These are phyloP conservation scores for Phytoseiulus persimilis DNA, from an alignment of 2,888 invertebrate genomes.

Conservation along the genomic window DNA sequence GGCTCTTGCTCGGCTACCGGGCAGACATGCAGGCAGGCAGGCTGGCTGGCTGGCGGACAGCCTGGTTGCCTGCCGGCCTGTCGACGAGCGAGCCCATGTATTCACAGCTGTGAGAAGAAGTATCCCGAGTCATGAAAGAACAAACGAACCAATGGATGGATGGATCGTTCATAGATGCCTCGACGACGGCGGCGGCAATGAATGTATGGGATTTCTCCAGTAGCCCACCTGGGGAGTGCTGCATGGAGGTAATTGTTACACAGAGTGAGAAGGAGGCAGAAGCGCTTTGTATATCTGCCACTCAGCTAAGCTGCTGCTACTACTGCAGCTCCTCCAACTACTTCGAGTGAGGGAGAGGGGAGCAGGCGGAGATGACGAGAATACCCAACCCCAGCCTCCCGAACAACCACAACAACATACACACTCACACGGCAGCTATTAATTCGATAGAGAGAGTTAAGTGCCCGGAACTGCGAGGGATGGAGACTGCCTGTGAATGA, in stretches of 20 bases:
- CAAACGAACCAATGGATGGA: conserved; percentile 5
- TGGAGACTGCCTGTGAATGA: not conserved
- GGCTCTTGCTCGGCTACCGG: not conserved
- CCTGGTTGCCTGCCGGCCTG: not conserved
- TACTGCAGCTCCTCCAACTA: not conserved
- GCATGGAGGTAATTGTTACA: not conserved
- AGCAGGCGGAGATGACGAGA: not conserved
- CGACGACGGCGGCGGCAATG: not conserved
- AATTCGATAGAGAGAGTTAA: conserved; percentile 5
- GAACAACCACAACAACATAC: not conserved
- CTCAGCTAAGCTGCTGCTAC: not conserved
- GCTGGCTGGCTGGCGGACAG: too few species aligned
- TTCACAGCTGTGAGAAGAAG: not conserved
- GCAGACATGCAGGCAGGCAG: not conserved
- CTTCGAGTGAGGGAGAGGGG: not conserved
- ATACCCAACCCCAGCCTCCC: not conserved
- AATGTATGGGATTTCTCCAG: conserved; percentile 5
- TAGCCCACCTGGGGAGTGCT: not conserved
- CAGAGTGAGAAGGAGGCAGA: not conserved
- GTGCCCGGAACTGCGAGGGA: not conserved
- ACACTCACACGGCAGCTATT: not conserved
- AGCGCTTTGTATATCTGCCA: conserved; percentile 5
- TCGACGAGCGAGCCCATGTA: not conserved
- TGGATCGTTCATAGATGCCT: not conserved
- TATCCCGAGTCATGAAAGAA: not conserved